Conservation (phyloP, 2,888 invertebrate genomes). For the Geophilus truncorum region DNA sequence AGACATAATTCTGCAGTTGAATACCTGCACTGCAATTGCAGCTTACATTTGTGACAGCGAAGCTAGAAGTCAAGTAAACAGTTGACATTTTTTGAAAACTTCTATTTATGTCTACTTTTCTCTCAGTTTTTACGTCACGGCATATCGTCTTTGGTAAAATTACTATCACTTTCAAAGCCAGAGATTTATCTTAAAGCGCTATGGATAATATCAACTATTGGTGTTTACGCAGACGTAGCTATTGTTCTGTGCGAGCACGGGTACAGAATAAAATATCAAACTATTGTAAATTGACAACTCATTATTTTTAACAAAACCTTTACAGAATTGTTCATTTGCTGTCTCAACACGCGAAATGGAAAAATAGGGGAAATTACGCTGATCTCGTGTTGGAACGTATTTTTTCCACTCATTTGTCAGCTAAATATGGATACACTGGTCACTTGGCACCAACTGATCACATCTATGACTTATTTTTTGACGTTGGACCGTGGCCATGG, state of each 20-base stretch:
- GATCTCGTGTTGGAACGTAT: conserved; percentile 25
- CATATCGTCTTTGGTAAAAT: conserved; percentile 2
- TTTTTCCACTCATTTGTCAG: conserved; percentile 29
- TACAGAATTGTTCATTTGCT: conserved; percentile 30
- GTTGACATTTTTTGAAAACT: background rate
- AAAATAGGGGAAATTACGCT: conserved; percentile 14
- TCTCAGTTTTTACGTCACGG: background rate
- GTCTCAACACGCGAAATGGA: conserved; percentile 8
- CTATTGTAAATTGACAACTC: background rate
- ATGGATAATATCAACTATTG: conserved; percentile 32
- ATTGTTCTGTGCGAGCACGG: conserved; percentile 31
- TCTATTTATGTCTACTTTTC: background rate
- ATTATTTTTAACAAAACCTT: background rate
- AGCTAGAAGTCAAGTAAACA: conserved; percentile 29
- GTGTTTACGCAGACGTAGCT: conserved; percentile 18
- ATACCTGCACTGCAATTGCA: conserved; percentile 31
- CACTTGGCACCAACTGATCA: conserved; percentile 4
- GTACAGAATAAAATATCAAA: too few species aligned
- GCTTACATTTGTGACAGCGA: conserved; percentile 23
- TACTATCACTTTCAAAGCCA: conserved; percentile 25
- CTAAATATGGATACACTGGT: conserved; percentile 29
- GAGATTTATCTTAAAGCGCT: conserved; percentile 29
- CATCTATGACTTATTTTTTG: conserved; percentile 16
- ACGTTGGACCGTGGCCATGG: conserved; percentile 28
- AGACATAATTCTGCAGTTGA: conserved; percentile 27